Evolutionary conservation across 2,797 vertebrate species (phyloP).

Genomic region (Sardinella longiceps): DNA sequence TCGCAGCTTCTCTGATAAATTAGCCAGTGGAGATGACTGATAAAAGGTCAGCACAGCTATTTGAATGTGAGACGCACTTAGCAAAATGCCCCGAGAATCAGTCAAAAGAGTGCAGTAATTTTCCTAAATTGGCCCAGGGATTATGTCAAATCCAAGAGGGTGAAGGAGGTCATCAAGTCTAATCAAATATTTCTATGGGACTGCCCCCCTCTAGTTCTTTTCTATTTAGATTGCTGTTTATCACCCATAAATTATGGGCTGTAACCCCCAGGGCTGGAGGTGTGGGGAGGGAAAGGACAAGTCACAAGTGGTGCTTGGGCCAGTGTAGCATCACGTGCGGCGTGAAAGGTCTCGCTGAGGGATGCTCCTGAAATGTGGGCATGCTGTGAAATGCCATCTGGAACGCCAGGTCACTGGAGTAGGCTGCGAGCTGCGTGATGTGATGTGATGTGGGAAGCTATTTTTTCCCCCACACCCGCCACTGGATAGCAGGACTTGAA

Average conservation of each 20-base stretch:
- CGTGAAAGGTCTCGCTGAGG: background rate
- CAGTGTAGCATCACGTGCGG: background rate
- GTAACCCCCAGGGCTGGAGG: background rate
- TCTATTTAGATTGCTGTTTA: background rate
- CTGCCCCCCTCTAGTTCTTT: background rate
- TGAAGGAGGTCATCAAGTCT: background rate
- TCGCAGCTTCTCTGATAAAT: background rate
- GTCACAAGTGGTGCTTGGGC: background rate
- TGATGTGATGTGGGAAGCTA: conserved; percentile 17
- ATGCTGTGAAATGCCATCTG: conserved; percentile 21
- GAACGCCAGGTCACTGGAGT: background rate
- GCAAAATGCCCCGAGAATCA: background rate
- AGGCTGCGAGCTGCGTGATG: background rate
- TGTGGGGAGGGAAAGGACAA: background rate
- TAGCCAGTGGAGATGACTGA: background rate
- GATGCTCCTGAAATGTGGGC: conserved; percentile 6
- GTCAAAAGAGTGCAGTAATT: background rate
- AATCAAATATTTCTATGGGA: background rate
- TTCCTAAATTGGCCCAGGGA: background rate
- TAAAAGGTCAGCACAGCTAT: background rate
- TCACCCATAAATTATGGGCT: background rate
- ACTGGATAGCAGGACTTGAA: background rate
- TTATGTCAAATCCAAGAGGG: background rate
- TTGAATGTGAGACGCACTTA: background rate
- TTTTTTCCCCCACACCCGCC: background rate